Evolutionary conservation across 2,888 invertebrate species (phyloP), one percentile per base, ranked within the genome.

Genomic region (Phortica magna): DNA sequence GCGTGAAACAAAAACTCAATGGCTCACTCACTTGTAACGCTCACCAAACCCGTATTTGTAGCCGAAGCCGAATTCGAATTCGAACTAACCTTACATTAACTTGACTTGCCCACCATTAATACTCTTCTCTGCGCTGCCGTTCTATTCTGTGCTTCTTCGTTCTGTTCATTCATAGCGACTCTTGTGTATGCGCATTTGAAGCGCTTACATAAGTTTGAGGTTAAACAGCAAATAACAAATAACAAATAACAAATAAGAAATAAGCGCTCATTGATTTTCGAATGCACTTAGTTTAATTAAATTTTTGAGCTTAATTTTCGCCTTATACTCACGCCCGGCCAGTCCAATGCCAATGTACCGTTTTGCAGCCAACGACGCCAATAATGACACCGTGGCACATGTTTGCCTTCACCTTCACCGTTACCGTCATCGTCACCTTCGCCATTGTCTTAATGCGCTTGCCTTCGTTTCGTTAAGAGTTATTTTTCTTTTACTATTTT

Each of bases 211-310:
- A 70, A 70, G 22, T 70, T 70, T 70, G 68, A 70, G 68, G 68
- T 70, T 70, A 67, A 74, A 57, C 77, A 80, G 78, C 82, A 82
- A 78, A 78, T 75, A 74, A 42, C 42, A 55, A 55, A 55, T 14
- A 55, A 12, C 55, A 55, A 80, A 84, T 80, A 78, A 86, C 84
- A 86, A 85, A 84, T 86, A 84, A 86, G 83, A 86, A 79, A 88
- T 88, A 88, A 85, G 86, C 83, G 77, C 73, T 78, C 80, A 83
- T 85, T 85, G 88, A 88, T 82, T 88, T 80, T 79, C 78, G 64
- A 67, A 79, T 80, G 80, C 83, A 82, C 83, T 82, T 82, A 88
- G 83, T 75, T 86, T 85, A 85, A 88, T 85, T 88, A 85, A 88
- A 86, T 84, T 85, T 77, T 75, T 67, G n/a, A 71, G 70, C 53